Evolutionary conservation across 2,888 invertebrate genomes (phyloP), one percentile per base, ranked within the genome.

Genomic region (Cryptocephalus primarius): DNA sequence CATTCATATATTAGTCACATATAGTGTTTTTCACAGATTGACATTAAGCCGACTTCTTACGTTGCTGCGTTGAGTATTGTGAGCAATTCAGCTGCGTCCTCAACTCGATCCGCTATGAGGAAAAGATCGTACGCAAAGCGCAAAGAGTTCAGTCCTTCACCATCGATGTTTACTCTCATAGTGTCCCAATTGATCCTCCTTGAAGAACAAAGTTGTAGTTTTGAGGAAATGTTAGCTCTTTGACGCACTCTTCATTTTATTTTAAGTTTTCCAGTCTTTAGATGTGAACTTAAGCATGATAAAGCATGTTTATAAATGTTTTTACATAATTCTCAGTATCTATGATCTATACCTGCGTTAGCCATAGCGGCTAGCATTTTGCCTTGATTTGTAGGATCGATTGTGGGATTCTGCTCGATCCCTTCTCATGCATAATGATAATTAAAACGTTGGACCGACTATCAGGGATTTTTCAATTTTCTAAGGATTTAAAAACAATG

Each of bases 41-140:
- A 39, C 11, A 9, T 39, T 39, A 39, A 39, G 39, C 39, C 8
- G 8, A 39, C 11, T 39, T 39, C 8, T 39, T 39, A 13, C 11
- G 39, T 9, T 39, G 11, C 39, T 11, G 9, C 12, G 8, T 39
- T 8, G 11, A 39, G 39, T 39, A 11, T 9, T n/a, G 9, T 39
- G 8, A 39, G 39, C 39, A 39, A 33, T 33, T 33, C 42, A 10
- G 32, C 33, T 42, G 42, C 42, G 6, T 42, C 9, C 11, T 32
- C 33, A 14, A 42, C 6, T 9, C 33, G 32, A 9, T 42, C 42
- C 8, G 42, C 8, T 10, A 33, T 42, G 9, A 42, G 42, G 8
- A 42, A 32, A 9, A 42, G 32, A 32, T 42, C 42, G 33, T 42
- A 32, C 9, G 33, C 42, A 32, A 42, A 42, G 6, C 42, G 32